These are phyloP conservation scores for Calephelis virginiensis DNA, from an alignment of 1,140 invertebrate genomes.

Conservation along the genomic window DNA sequence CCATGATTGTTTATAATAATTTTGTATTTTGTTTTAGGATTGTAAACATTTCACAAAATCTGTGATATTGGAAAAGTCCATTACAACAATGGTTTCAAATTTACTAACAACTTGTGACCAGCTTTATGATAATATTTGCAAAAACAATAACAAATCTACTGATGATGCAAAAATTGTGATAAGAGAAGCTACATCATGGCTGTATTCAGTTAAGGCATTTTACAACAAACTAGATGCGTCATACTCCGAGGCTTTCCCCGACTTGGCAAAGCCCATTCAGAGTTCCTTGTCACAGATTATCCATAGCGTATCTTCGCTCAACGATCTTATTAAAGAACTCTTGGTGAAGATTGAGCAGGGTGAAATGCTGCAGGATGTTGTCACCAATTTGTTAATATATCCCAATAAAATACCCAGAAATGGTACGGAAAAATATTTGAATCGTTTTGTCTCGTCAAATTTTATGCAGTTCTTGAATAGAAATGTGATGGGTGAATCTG, in stretches of 20 bases:
- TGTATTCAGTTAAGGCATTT: slow-evolving; percentile 79
- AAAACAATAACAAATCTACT: slow-evolving; percentile 37
- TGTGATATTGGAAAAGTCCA: slow-evolving; percentile 51
- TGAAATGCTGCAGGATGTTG: slow-evolving; percentile 31
- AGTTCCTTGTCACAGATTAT: slow-evolving; percentile 80
- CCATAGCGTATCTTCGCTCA: slow-evolving; percentile 78
- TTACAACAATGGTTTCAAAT: slow-evolving; percentile 43
- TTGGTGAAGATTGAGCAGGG: slow-evolving; percentile 59
- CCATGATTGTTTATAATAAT: slow-evolving; percentile 19
- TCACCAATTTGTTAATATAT: slow-evolving; percentile 62
- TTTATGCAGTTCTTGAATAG: slow-evolving; percentile 55
- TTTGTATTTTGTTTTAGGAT: slow-evolving; percentile 53
- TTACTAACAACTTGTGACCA: slow-evolving; percentile 40
- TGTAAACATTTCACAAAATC: slow-evolving; percentile 70
- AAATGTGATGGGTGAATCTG: slow-evolving; percentile 36
- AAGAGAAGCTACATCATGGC: slow-evolving; percentile 78
- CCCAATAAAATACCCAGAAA: slow-evolving; percentile 75
- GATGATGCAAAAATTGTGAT: slow-evolving; percentile 53
- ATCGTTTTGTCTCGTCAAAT: slow-evolving; percentile 60
- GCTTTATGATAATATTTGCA: slow-evolving; percentile 43
- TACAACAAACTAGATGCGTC: slow-evolving; percentile 76
- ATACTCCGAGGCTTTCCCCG: slow-evolving; percentile 82
- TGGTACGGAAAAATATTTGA: slow-evolving; percentile 67
- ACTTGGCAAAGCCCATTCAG: slow-evolving; percentile 82
- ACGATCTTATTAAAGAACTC: slow-evolving; percentile 62